phyloP scores from a whole-genome alignment of 2,888 invertebrate species.

The Atethmia centrago region DNA sequence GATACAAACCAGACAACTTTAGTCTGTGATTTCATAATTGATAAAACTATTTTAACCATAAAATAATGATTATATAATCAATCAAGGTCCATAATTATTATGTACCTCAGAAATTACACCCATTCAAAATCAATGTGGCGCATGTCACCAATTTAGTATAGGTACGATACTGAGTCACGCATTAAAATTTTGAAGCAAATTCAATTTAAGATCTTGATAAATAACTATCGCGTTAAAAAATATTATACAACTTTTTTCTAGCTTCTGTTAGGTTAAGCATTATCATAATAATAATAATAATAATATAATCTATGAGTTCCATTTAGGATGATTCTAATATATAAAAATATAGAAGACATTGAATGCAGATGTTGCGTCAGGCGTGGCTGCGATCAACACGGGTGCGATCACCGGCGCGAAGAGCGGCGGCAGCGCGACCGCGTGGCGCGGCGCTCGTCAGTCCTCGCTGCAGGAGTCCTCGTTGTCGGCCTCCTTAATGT shows the following conservation, averaged over 20 bases:
- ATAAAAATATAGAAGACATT: conserved; percentile 80
- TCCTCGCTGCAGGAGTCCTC: conserved; percentile 90
- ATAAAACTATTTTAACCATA: conserved; percentile 47
- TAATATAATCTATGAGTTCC: conserved; percentile 79
- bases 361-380: conserved; percentile 68
- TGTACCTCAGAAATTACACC: conserved; percentile 52
- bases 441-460: conserved; percentile 79
- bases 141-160: conserved; percentile 47
- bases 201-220: conserved; percentile 75
- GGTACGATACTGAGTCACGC: conserved; percentile 60
- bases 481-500: conserved; percentile 92
- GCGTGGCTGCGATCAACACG: conserved; percentile 53
- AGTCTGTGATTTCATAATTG: conserved; percentile 61
- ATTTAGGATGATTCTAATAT: conserved; percentile 80
- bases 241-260: conserved; percentile 83
- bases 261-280: conserved; percentile 78
- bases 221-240: conserved; percentile 81
- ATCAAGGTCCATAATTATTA: conserved; percentile 12
- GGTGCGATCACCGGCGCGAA: conserved; percentile 64
- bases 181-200: conserved; percentile 68
- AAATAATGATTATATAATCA: conserved; percentile 55
- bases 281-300: conserved; percentile 76
- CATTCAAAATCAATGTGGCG: conserved; percentile 46
- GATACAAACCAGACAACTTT: conserved; percentile 54
- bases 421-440: conserved; percentile 70